A percentile compares a stretch with the other conserved stretches of the same genome.
Conservation (phyloP, 2,888 invertebrate genomes). For the Tetramorium bicarinatum region DNA sequence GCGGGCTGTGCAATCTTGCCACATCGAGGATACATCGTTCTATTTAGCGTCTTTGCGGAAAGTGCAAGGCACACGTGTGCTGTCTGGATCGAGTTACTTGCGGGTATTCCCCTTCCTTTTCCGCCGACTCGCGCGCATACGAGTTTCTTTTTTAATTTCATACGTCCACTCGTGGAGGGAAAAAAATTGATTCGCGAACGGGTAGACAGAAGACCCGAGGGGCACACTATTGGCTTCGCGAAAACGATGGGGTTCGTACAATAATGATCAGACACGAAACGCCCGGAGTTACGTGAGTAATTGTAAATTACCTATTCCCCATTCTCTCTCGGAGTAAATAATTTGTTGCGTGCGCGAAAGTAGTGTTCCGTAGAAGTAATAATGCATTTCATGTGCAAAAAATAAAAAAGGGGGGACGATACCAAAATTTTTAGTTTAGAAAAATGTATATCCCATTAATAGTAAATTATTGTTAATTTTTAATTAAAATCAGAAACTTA, state of each 20-base stretch:
- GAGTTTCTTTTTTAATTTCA: constrained; percentile 55
- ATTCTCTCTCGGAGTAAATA: constrained; percentile 34
- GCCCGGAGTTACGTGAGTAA: constrained; percentile 53
- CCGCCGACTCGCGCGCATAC: background rate
- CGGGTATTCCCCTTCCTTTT: constrained; percentile 19
- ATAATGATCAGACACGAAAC: constrained; percentile 62
- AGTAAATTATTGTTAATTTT: background rate
- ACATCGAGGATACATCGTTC: constrained; percentile 38
- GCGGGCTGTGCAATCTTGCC: constrained; percentile 27
- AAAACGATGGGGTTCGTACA: constrained; percentile 67
- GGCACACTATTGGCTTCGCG: constrained; percentile 71
- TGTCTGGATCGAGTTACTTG: constrained; percentile 41
- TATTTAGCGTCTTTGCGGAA: constrained; percentile 48
- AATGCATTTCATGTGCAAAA: background rate
- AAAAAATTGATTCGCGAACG: constrained; percentile 69
- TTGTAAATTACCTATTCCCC: constrained; percentile 47
- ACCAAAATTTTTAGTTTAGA: background rate
- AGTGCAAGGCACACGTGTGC: constrained; percentile 50
- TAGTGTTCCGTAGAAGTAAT: constrained; percentile 3
- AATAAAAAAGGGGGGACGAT: background rate
- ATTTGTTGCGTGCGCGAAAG: constrained; percentile 18
- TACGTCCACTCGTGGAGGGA: constrained; percentile 53
- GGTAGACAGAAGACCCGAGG: constrained; percentile 64
- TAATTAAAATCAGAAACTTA: background rate
- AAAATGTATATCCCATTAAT: background rate